These are phyloP conservation scores for Pholis gunnellus DNA, from an alignment of 2,113 vertebrate species.

Conservation along the genomic window DNA sequence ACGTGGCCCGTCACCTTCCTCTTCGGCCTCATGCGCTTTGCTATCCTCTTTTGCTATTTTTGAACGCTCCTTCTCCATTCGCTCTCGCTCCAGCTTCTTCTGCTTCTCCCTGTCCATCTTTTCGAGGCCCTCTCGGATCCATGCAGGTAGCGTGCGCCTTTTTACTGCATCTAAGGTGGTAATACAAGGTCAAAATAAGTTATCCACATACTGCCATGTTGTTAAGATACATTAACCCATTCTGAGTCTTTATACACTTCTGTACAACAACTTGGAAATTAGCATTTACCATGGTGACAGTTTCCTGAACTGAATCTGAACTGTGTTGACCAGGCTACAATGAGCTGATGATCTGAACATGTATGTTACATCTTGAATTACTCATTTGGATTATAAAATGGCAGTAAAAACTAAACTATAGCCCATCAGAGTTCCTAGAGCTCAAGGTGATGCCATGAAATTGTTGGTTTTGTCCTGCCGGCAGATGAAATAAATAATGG, in stretches of 20 bases:
- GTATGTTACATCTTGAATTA: neutral
- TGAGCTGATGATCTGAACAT: neutral
- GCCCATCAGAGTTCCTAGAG: neutral
- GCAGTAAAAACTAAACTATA: neutral
- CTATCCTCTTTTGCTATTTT: slow-evolving; percentile 91
- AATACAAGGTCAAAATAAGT: neutral
- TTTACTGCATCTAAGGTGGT: slow-evolving; percentile 92
- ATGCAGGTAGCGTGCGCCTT: slow-evolving; percentile 96
- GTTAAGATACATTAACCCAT: neutral
- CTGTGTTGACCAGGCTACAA: neutral
- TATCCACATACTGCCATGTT: neutral
- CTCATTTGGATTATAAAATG: neutral
- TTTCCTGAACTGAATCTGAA: neutral
- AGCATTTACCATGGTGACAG: neutral
- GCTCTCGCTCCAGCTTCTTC: slow-evolving; percentile 94
- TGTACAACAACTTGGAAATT: neutral
- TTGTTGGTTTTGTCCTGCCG: neutral
- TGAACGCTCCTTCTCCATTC: slow-evolving; percentile 95
- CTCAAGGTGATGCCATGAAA: neutral
- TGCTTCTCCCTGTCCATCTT: slow-evolving; percentile 99
- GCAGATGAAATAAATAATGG: neutral
- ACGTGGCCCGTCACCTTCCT: slow-evolving; percentile 88
- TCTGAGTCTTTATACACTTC: neutral
- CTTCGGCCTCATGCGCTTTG: slow-evolving; percentile 86
- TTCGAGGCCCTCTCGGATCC: slow-evolving; percentile 98